These are phyloP conservation scores for Helicolenus hilgendorfi DNA, from an alignment of 2,797 vertebrate genomes.

Conservation along the genomic window DNA sequence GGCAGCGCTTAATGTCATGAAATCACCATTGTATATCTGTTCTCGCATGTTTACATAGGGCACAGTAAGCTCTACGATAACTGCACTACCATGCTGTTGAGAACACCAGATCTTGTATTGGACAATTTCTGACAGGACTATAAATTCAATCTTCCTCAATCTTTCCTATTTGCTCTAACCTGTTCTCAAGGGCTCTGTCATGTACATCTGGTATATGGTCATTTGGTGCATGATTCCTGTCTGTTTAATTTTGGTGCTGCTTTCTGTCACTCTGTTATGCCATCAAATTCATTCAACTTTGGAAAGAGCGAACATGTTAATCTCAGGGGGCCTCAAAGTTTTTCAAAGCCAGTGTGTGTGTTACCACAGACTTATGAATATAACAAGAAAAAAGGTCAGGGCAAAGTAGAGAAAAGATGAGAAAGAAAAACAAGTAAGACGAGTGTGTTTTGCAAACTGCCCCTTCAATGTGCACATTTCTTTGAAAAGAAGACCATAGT, in stretches of 20 bases:
- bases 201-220: background rate
- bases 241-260: background rate
- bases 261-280: background rate
- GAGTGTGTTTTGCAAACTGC: background rate
- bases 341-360: background rate
- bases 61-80: background rate
- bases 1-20: background rate
- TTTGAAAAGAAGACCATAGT: conserved; percentile 11
- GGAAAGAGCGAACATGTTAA: background rate
- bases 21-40: background rate
- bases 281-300: background rate
- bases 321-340: background rate
- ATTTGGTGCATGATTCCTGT: background rate
- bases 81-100: background rate
- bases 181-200: background rate
- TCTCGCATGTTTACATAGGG: background rate
- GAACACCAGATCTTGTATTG: background rate
- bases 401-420: background rate
- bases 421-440: background rate
- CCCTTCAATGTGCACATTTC: background rate
- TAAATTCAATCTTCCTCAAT: conserved; percentile 2
- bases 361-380: background rate
- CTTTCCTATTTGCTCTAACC: background rate
- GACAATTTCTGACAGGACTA: background rate
- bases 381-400: background rate